Percentiles rank a stretch among this genome's conserved stretches.
phyloP scores from a whole-genome alignment of 2,797 vertebrate species.

The Echiichthys vipera region DNA sequence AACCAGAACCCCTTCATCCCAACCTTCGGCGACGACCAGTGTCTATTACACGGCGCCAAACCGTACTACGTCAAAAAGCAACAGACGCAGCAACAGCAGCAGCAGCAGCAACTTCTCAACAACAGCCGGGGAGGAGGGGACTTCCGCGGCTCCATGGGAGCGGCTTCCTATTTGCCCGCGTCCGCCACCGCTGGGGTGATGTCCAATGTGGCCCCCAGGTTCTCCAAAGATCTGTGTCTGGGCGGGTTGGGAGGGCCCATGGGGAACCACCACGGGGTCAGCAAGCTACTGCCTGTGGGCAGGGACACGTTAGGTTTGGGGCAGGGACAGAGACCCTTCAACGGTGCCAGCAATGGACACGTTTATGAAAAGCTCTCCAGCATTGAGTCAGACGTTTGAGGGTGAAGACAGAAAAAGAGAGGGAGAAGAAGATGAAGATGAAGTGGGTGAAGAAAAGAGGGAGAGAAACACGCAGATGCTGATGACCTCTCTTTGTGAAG shows the following conservation, averaged over 20 bases:
- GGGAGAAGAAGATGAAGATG: conserved; percentile 37
- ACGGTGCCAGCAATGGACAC: conserved; percentile 97
- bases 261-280: conserved; percentile 92
- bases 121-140: conserved; percentile 93
- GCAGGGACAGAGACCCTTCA: conserved; percentile 87
- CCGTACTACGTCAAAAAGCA: conserved; percentile 97
- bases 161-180: conserved; percentile 92
- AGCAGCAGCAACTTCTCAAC: conserved; percentile 90
- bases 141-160: conserved; percentile 89
- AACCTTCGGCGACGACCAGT: conserved; percentile 99
- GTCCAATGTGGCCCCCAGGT: conserved; percentile 93
- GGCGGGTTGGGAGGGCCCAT: conserved; percentile 83
- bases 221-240: conserved; percentile 84
- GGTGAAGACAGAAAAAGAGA: conserved; percentile 36
- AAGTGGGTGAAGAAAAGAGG: conserved; percentile 56
- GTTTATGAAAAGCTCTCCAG: conserved; percentile 99
- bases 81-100: conserved; percentile 88
- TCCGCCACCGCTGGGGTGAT: conserved; percentile 94
- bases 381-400: conserved; percentile 98
- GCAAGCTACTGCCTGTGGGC: conserved; percentile 80
- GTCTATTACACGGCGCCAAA: conserved; percentile 99
- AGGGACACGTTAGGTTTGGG: conserved; percentile 86
- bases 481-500: conserved; percentile 57
- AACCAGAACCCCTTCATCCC: conserved; percentile 99
- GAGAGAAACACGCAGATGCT: conserved; percentile 39